Evolutionary conservation across 1,140 invertebrate genomes (phyloP).

Genomic region (Chelonus insularis): DNA sequence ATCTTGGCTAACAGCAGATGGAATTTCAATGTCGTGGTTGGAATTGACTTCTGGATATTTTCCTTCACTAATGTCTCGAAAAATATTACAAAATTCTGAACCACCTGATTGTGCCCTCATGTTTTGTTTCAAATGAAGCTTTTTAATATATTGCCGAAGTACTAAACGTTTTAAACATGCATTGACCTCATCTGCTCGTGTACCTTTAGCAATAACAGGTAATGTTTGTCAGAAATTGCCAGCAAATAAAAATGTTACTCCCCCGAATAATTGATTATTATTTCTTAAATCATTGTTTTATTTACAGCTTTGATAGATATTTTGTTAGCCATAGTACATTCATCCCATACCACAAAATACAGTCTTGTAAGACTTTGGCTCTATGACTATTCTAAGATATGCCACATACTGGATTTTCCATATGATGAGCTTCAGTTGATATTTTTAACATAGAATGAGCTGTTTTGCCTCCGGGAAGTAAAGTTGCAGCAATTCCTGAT

Average conservation of each 20-base stretch:
- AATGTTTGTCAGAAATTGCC: slow-evolving; percentile 59
- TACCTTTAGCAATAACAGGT: slow-evolving; percentile 51
- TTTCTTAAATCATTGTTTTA: slow-evolving; percentile 34
- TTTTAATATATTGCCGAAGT: neutral
- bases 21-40: too few species aligned
- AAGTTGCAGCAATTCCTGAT: slow-evolving; percentile 41
- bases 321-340: neutral
- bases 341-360: neutral
- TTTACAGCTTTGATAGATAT: neutral
- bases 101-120: neutral
- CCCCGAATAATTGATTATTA: slow-evolving; percentile 33
- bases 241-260: slow-evolving; percentile 38
- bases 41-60: too few species aligned
- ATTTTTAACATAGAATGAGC: neutral
- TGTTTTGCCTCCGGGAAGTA: slow-evolving; percentile 23
- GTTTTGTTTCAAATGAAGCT: neutral
- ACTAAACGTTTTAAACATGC: neutral
- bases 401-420: neutral
- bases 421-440: neutral
- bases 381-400: neutral
- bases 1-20: too few species aligned
- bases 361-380: neutral
- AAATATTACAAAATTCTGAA: neutral
- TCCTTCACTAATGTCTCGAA: neutral
- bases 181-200: slow-evolving; percentile 25